These are phyloP conservation scores for Macrosteles quadrilineatus DNA, from an alignment of 1,140 invertebrate genomes.

Conservation along the genomic window DNA sequence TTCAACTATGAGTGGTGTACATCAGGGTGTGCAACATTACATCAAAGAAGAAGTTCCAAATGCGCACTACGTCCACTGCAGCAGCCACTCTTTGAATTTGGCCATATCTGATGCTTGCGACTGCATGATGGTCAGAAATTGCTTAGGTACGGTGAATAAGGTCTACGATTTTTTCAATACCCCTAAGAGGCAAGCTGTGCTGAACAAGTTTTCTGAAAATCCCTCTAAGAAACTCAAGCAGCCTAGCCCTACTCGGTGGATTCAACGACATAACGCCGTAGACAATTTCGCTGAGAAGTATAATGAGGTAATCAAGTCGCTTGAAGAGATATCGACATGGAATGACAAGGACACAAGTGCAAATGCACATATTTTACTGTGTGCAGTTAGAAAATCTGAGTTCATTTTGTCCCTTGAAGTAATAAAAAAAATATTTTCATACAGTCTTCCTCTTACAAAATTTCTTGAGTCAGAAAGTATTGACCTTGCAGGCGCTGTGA, in stretches of 20 bases:
- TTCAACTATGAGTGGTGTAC: background rate
- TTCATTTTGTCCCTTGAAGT: background rate
- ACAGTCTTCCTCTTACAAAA: slow-evolving; percentile 1
- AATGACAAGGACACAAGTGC: slow-evolving; percentile 13
- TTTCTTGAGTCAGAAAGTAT: slow-evolving; percentile 5
- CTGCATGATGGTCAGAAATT: background rate
- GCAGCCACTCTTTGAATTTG: slow-evolving; percentile 16
- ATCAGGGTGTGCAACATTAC: background rate
- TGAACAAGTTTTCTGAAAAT: background rate
- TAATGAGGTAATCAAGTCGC: background rate
- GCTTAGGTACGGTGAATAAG: background rate
- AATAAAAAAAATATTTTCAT: slow-evolving; percentile 10
- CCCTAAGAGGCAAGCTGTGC: slow-evolving; percentile 4
- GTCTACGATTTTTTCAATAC: slow-evolving; percentile 10
- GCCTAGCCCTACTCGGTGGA: slow-evolving; percentile 20
- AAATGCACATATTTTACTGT: background rate
- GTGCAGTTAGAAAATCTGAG: background rate
- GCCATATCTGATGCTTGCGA: background rate
- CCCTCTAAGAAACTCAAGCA: slow-evolving; percentile 4
- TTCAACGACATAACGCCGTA: slow-evolving; percentile 25
- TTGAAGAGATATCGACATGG: slow-evolving; percentile 25
- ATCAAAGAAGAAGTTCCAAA: slow-evolving; percentile 9
- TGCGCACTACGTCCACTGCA: slow-evolving; percentile 8
- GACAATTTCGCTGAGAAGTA: background rate
- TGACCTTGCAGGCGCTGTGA: slow-evolving; percentile 11